Conservation (phyloP, 1,140 invertebrate genomes). For the Limonius californicus region DNA sequence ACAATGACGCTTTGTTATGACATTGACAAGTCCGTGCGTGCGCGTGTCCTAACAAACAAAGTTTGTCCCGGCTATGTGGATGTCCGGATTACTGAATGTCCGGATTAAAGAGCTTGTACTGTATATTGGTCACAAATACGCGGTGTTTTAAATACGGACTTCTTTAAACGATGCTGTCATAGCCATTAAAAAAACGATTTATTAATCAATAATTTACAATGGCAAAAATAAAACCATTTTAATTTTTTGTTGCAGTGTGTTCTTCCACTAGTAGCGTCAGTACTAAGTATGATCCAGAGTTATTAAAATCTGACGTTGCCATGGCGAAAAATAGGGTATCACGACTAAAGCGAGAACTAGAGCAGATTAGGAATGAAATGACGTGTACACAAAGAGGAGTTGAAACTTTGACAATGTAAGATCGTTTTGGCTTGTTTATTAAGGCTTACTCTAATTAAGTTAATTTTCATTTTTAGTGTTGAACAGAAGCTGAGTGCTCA, state of each 20-base stretch:
- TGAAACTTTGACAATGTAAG: slow-evolving; percentile 63
- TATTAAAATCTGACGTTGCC: slow-evolving; percentile 88
- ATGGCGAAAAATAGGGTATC: slow-evolving; percentile 84
- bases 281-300: slow-evolving; percentile 91
- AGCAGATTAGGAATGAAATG: slow-evolving; percentile 89
- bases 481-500: slow-evolving; percentile 85
- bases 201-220: neutral
- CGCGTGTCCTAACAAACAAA: no score
- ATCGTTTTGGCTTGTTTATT: neutral
- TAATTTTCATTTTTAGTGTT: slow-evolving; percentile 57
- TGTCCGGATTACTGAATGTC: no score
- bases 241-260: slow-evolving; percentile 63
- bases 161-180: no score
- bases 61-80: no score
- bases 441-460: neutral
- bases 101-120: no score
- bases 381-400: slow-evolving; percentile 88
- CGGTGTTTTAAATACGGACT: no score
- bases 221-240: no score
- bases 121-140: no score
- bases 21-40: no score
- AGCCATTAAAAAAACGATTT: no score
- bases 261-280: slow-evolving; percentile 84
- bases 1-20: no score
- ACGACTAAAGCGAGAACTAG: slow-evolving; percentile 82